These are phyloP conservation scores for Ptychoptera albimana DNA, from an alignment of 2,888 invertebrate genomes.

Conservation along the genomic window DNA sequence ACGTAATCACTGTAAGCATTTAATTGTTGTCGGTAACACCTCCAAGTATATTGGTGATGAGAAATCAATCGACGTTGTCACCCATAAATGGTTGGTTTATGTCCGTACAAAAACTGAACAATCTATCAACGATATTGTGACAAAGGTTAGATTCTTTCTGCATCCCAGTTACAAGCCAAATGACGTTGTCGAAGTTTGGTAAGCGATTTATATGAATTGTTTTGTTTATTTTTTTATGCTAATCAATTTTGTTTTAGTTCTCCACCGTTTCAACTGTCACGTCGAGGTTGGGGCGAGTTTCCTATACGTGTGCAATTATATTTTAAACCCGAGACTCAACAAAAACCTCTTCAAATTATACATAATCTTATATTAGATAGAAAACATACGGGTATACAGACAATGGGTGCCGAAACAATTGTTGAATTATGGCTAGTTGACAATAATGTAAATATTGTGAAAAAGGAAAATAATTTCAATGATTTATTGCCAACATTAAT, in stretches of 20 bases:
- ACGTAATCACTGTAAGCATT: constrained; percentile 38
- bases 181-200: constrained; percentile 65
- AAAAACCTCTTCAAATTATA: constrained; percentile 63
- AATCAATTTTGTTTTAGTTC: constrained; percentile 32
- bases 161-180: constrained; percentile 80
- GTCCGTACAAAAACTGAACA: constrained; percentile 50
- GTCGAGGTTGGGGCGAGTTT: constrained; percentile 89
- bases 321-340: constrained; percentile 49
- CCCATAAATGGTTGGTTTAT: constrained; percentile 85
- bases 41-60: constrained; percentile 65
- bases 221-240: background rate
- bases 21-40: constrained; percentile 48
- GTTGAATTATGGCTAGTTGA: constrained; percentile 49
- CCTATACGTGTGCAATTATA: constrained; percentile 65
- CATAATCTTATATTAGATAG: constrained; percentile 70
- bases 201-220: constrained; percentile 18
- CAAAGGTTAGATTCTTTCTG: constrained; percentile 60
- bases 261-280: constrained; percentile 67
- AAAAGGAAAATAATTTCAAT: no score
- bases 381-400: constrained; percentile 69
- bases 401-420: constrained; percentile 64
- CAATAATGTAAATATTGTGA: no score
- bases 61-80: constrained; percentile 47
- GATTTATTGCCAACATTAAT: no score
- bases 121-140: constrained; percentile 45